A percentile compares a stretch with the other conserved stretches of the same genome.
Conservation (phyloP, 2,797 vertebrate species). For the Diglossa cyanea region DNA sequence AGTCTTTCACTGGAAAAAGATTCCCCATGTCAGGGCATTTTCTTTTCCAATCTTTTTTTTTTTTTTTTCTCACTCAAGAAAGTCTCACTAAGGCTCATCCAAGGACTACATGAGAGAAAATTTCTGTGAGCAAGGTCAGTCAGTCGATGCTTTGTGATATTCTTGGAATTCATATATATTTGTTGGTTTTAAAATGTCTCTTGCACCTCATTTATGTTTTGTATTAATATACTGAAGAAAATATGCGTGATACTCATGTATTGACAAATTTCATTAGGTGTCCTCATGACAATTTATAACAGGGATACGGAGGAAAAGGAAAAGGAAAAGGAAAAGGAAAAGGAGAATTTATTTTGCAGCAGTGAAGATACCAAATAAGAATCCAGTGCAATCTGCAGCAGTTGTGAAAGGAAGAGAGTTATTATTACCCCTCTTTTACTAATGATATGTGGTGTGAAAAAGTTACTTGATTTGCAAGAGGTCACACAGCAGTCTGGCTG, state of each 20-base stretch:
- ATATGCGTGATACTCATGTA: not conserved
- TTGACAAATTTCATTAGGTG: not conserved
- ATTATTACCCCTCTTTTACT: not conserved
- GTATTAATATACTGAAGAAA: not conserved
- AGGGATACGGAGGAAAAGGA: no score
- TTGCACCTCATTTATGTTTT: not conserved
- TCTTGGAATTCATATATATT: not conserved
- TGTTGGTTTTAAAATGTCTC: not conserved
- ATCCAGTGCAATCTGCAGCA: not conserved
- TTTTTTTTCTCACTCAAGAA: not conserved
- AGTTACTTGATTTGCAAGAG: not conserved
- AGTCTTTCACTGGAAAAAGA: not conserved
- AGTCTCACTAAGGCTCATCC: not conserved
- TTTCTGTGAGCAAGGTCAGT: not conserved
- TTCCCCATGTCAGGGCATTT: not conserved
- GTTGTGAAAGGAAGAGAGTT: not conserved
- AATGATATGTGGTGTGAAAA: not conserved
- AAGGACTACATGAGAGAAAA: not conserved
- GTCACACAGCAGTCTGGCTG: not conserved
- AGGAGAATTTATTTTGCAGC: not conserved
- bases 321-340: no score
- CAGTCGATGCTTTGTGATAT: not conserved
- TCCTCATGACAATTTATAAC: not conserved
- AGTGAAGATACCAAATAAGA: not conserved
- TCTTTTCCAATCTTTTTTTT: not conserved